phyloP scores from a whole-genome alignment of 2,797 vertebrate species.

The Gymnocypris eckloni region DNA sequence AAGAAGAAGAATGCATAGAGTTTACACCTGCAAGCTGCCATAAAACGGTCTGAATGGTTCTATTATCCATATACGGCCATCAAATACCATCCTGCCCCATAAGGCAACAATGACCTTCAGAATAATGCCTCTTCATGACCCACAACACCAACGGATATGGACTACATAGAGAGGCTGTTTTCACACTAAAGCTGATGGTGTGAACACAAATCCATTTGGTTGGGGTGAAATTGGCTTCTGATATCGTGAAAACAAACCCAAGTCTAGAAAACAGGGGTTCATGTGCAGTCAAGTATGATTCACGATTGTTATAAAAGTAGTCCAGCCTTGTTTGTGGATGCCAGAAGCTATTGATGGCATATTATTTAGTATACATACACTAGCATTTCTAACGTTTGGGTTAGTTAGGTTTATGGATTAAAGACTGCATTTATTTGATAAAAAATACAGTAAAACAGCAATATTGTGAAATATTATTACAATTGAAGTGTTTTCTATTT shows the following conservation, averaged over 20 bases:
- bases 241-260: background rate
- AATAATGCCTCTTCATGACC: conserved; percentile 14
- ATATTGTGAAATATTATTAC: background rate
- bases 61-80: background rate
- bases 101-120: conserved; percentile 25
- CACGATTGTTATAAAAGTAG: background rate
- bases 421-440: background rate
- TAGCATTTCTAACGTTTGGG: background rate
- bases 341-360: background rate
- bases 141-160: background rate
- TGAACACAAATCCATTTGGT: conserved; percentile 3
- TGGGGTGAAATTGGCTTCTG: background rate
- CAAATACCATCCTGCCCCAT: conserved; percentile 24
- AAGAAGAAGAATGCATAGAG: conserved; percentile 50
- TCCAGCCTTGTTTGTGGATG: background rate
- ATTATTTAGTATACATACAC: background rate
- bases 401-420: background rate
- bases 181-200: background rate
- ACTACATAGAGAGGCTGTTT: conserved; percentile 6
- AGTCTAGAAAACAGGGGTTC: background rate
- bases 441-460: background rate
- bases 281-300: background rate
- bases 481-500: background rate
- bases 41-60: background rate
- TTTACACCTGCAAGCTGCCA: conserved; percentile 39